phyloP scores from a whole-genome alignment of 2,888 invertebrate species.

The Notodonta dromedarius region DNA sequence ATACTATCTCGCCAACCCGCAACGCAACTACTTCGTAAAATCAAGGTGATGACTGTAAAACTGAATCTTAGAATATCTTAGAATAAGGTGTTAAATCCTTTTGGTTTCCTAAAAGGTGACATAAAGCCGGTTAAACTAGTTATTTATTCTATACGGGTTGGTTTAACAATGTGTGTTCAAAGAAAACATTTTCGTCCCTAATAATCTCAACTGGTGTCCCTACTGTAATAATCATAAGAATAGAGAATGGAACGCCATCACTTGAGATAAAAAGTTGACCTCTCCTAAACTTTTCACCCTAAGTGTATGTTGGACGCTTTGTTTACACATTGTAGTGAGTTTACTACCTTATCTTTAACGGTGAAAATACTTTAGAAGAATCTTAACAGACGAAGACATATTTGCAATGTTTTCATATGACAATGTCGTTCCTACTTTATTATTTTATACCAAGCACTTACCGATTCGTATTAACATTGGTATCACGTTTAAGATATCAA shows the following conservation, averaged over 20 bases:
- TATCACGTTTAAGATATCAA: slow-evolving; percentile 74
- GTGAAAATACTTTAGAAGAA: background rate
- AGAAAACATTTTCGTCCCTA: background rate
- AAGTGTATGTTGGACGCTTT: slow-evolving; percentile 21
- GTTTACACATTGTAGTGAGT: slow-evolving; percentile 11
- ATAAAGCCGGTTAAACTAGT: background rate
- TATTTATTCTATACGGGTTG: background rate
- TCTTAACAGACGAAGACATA: background rate
- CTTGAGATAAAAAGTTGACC: slow-evolving; percentile 26
- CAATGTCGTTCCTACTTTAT: slow-evolving; percentile 30
- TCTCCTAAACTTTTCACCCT: slow-evolving; percentile 28
- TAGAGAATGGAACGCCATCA: slow-evolving; percentile 19
- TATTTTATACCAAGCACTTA: slow-evolving; percentile 35
- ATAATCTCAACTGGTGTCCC: slow-evolving; percentile 1
- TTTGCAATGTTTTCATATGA: slow-evolving; percentile 11
- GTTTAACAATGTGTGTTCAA: background rate
- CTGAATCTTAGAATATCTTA: background rate
- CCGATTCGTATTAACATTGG: slow-evolving; percentile 70
- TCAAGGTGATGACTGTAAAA: slow-evolving; percentile 16
- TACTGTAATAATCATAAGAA: slow-evolving; percentile 22
- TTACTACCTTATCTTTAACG: background rate
- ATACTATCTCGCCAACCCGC: slow-evolving; percentile 18
- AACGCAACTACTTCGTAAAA: slow-evolving; percentile 21
- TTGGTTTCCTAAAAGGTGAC: background rate
- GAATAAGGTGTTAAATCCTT: background rate